Evolutionary conservation across 2,888 invertebrate genomes (phyloP), one percentile per base, ranked within the genome.

Genomic region (Malacosoma neustria): DNA sequence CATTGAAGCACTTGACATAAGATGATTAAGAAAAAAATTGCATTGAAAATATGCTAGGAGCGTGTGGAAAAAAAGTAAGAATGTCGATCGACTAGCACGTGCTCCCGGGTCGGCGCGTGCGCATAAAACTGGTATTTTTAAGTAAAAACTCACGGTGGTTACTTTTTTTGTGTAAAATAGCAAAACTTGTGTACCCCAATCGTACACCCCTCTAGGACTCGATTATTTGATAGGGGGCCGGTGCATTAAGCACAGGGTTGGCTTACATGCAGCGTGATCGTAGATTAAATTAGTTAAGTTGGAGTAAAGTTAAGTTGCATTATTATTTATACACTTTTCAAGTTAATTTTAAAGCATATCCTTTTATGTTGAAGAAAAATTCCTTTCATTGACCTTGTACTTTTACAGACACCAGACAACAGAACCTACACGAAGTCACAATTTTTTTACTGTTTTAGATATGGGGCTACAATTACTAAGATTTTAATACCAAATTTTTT

Each of bases 111-210:
- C 22, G 22, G 84, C 84, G 77, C 73, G 68, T 69, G 74, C 77
- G 77, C 61, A 59, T 53, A 64, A 76, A 77, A 81, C 79, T 80
- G 68, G 52, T 73, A 76, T 84, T 85, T 61, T 84, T 82, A 73
- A 58, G 81, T 82, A 82, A 84, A 81, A 84, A 80, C 71, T 69
- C 58, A 68, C 74, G 71, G 59, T 49, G 45, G 57, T 48, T 61
- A 48, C 53, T 69, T 71, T 72, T 79, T 75, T 80, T 84, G 62
- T 71, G 73, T 57, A 61, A 85, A 82, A 82, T 74, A 73, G 72
- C 81, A 77, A 84, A 81, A 81, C 70, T 71, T 43, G 54, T 46
- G 42, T 57, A 61, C 75, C 75, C 80, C 72, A 71, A 66, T 67
- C 70, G 63, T 55, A 59, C 64, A 61, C 75, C 76, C 74, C 61